phyloP scores from a whole-genome alignment of 2,113 vertebrate genomes.

The Synodontis membranacea region DNA sequence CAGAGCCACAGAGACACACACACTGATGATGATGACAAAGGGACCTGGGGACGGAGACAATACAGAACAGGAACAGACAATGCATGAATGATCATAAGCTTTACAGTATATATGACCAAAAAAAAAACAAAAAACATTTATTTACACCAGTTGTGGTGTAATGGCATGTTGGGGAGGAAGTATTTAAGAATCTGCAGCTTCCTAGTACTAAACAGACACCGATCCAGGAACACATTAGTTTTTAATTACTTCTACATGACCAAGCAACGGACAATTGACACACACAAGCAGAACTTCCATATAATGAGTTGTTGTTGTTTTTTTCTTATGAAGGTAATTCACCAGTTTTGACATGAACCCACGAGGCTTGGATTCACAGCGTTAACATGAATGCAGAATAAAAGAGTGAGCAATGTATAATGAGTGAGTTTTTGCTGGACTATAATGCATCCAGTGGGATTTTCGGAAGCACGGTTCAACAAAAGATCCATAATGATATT shows the following conservation, averaged over 20 bases:
- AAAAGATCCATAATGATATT: too few relatives aligned
- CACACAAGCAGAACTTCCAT: too few relatives aligned
- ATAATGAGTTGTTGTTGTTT: too few relatives aligned
- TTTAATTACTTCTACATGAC: too few relatives aligned
- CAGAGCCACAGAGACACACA: slow-evolving; percentile 9
- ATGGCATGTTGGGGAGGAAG: neutral
- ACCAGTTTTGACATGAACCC: too few relatives aligned
- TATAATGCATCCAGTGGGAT: neutral
- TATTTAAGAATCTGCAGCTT: neutral
- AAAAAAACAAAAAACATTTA: too few relatives aligned
- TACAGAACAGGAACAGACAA: neutral
- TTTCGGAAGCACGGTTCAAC: too few relatives aligned
- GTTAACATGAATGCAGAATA: neutral
- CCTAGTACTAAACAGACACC: too few relatives aligned
- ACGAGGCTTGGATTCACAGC: too few relatives aligned
- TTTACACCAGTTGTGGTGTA: neutral
- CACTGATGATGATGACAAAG: neutral
- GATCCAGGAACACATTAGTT: too few relatives aligned
- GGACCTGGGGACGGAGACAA: neutral
- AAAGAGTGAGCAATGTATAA: neutral
- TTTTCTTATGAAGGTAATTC: too few relatives aligned
- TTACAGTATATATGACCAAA: neutral
- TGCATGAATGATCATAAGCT: neutral
- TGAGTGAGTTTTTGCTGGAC: neutral
- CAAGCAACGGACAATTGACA: too few relatives aligned